Evolutionary conservation across 2,888 invertebrate species (phyloP), one percentile per base, ranked within the genome.

Genomic region (Oscheius myriophilus): DNA sequence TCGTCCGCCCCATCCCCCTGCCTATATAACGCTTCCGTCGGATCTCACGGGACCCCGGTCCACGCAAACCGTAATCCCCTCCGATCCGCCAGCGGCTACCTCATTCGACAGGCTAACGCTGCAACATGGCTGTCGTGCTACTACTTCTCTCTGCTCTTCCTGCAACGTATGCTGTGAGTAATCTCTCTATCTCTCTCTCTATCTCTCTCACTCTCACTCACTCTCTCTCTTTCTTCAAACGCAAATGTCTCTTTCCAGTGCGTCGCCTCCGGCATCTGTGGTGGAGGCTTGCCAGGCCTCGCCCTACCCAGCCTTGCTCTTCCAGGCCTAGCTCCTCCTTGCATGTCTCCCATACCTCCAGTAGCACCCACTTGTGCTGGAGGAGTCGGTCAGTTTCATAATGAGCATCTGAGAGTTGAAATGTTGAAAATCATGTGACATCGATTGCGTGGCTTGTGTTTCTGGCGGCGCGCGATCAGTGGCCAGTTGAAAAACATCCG

Each of bases 241-340:
- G 16, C 11, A 12, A 16, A 42, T 16, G 16, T 9, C 16, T 26
- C 45, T 52, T 65, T 82, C 59, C 67, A 83, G 84, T 84, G 84
- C 64, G 67, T 84, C 14, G 82, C 82, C 0, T 80, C 79, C n/a
- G 84, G 84, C 51, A 76, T 83, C 21, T 84, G 84, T 65, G 84
- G 84, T 16, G 75, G 76, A 4, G 25, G 39, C 26, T 25, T 67
- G 16, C 68, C 64, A 12, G 70, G 70, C 21, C 53, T 64, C 7
- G 52, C 62, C 7, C 73, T 74, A 6, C 73, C 77, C 7, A 75
- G 79, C 49, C 33, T 33, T 6, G 3, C 61, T 39, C 67, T 67
- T 16, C 68, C 64, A 11, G 70, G 70, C 21, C 53, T 64, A 9
- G 52, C 62, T 11, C 73, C 75, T 11, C 73, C 77, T 9, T 76